These are phyloP conservation scores for Netelia fuscicornis DNA, from an alignment of 2,888 invertebrate species.

Conservation along the genomic window DNA sequence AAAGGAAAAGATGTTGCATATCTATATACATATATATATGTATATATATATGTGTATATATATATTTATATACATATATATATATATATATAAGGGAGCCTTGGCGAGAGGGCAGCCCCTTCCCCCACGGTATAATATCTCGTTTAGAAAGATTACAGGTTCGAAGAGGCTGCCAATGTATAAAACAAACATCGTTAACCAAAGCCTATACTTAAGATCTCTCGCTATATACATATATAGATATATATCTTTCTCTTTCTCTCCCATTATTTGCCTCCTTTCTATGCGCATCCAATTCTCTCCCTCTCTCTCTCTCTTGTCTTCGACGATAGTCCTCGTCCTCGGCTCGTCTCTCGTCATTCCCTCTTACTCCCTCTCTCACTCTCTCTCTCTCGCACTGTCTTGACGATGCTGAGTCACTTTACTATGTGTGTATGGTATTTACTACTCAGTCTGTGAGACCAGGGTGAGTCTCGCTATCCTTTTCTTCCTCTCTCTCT, in stretches of 20 bases:
- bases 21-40: slow-evolving; percentile 30
- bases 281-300: slow-evolving; percentile 69
- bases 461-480: background rate
- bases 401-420: slow-evolving; percentile 55
- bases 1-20: slow-evolving; percentile 29
- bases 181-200: slow-evolving; percentile 85
- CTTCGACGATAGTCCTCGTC: slow-evolving; percentile 19
- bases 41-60: background rate
- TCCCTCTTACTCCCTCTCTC: slow-evolving; percentile 34
- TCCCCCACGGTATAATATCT: slow-evolving; percentile 81
- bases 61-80: background rate
- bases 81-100: slow-evolving; percentile 55
- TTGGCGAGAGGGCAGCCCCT: slow-evolving; percentile 58
- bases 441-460: slow-evolving; percentile 10
- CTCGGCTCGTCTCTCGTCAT: slow-evolving; percentile 58
- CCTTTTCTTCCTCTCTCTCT: slow-evolving; percentile 16
- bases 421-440: slow-evolving; percentile 44
- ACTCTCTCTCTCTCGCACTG: slow-evolving; percentile 40
- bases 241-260: slow-evolving; percentile 17
- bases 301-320: slow-evolving; percentile 28
- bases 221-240: slow-evolving; percentile 50
- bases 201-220: slow-evolving; percentile 83
- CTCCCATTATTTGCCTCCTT: slow-evolving; percentile 70
- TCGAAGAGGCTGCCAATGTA: slow-evolving; percentile 85
- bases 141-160: slow-evolving; percentile 85